Evolutionary conservation across 2,797 vertebrate genomes (phyloP), one percentile per base, ranked within the genome.

Genomic region (Epinephelus coioides): DNA sequence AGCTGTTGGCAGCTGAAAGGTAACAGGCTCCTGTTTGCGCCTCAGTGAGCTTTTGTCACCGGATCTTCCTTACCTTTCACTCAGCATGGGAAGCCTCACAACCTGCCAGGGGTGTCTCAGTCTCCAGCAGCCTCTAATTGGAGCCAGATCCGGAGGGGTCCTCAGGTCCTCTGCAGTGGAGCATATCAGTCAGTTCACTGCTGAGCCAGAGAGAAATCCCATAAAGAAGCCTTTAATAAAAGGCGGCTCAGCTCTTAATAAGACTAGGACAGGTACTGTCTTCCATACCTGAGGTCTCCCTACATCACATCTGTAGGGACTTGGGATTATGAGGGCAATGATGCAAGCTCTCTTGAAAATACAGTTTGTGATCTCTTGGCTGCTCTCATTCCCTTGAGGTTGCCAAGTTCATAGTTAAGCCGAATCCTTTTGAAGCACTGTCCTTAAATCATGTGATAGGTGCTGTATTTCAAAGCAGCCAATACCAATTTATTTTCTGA

Each of bases 141-240:
- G 89, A 84, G 79, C 50, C 70, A 34, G 66, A 90, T 79, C 86
- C 61, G 10, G 61, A 76, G 80, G 71, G 78, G 82, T 88, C 80
- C 47, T 75, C 70, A 3, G 81, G 83, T 83, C 80, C 51, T 86
- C 86, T 53, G 78, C 84, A 84, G 38, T 19, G 73, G 69, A 86
- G 86, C 88, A 53, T 72, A 88, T 91, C 86, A 84, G 71, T 76
- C 87, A 50, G 78, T 82, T 90, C 67, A 49, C 67, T 64, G 76
- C 78, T 61, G 78, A 76, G 77, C 79, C 76, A 25, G 23, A 66
- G 86, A 80, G 86, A 89, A 85, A 89, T 86, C 72, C 78, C 82
- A 78, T 77, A 73, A 84, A 88, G 85, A 83, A 75, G 68, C 66
- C 82, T 69, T 82, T 93, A 77, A 94, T 88, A 91, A 92, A 87